Conservation (phyloP, 2,113 vertebrate genomes). For the Chlamydotis undulata region DNA sequence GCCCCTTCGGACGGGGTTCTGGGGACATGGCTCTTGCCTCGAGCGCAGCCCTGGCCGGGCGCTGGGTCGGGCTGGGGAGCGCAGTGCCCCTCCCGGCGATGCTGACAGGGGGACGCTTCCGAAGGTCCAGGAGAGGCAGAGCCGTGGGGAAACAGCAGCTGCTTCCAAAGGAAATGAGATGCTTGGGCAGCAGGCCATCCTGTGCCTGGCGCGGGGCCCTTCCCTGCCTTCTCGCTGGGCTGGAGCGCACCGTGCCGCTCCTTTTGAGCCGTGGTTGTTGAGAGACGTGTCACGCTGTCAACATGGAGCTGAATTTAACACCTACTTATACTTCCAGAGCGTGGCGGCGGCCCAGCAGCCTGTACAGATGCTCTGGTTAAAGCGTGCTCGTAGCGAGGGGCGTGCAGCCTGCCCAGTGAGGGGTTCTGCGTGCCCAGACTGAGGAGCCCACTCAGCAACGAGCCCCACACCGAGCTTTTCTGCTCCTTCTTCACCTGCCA, state of each 20-base stretch:
- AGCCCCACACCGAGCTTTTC: neutral
- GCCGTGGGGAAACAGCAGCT: conserved; percentile 20
- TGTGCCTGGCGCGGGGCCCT: neutral
- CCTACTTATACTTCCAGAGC: conserved; percentile 43
- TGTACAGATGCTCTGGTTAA: conserved; percentile 33
- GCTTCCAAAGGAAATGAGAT: conserved; percentile 47
- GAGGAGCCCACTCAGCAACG: neutral
- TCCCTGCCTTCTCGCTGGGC: neutral
- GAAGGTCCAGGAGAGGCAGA: conserved; percentile 28
- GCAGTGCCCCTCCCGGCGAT: neutral
- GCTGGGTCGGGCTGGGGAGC: conserved; percentile 40
- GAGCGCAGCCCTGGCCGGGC: neutral
- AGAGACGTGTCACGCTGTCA: conserved; percentile 54
- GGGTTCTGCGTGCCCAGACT: neutral
- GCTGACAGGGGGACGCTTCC: conserved; percentile 9
- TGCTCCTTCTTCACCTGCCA: neutral
- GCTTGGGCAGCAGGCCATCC: conserved; percentile 28
- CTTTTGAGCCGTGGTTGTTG: conserved; percentile 49
- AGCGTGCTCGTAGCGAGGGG: neutral
- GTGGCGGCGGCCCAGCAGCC: conserved; percentile 12
- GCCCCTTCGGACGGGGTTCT: neutral
- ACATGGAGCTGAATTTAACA: conserved; percentile 38
- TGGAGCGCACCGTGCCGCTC: conserved; percentile 9
- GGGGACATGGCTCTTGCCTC: neutral
- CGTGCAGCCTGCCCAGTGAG: neutral